These are phyloP conservation scores for Tretioscincus oriximinensis DNA, from an alignment of 2,113 vertebrate genomes.

Conservation along the genomic window DNA sequence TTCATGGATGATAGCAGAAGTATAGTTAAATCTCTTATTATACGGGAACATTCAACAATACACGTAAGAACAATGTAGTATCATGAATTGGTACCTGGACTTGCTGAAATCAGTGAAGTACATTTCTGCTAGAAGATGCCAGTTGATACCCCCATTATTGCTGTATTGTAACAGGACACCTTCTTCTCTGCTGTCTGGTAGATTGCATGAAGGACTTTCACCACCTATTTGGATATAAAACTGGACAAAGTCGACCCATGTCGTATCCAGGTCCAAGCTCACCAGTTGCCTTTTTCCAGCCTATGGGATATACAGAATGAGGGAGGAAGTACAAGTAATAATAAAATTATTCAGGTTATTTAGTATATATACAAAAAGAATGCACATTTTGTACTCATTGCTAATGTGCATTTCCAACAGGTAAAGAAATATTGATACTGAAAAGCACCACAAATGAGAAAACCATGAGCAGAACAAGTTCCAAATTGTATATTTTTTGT, in stretches of 20 bases:
- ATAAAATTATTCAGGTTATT: neutral
- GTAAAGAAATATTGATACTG: neutral
- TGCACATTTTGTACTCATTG: neutral
- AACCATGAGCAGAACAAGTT: neutral
- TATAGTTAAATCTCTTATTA: neutral
- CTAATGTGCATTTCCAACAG: neutral
- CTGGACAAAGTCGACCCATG: conserved; percentile 98
- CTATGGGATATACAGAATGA: conserved; percentile 63
- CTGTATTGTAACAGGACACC: conserved; percentile 94
- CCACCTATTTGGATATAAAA: conserved; percentile 97
- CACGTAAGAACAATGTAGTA: neutral
- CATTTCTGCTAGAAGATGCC: conserved; percentile 96
- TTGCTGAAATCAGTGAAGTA: conserved; percentile 98
- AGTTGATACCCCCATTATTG: conserved; percentile 93
- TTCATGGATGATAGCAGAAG: neutral
- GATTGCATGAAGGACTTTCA: conserved; percentile 88
- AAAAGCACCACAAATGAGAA: neutral
- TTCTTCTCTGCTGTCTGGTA: conserved; percentile 93
- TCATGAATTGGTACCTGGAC: conserved; percentile 75
- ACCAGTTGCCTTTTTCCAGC: conserved; percentile 91
- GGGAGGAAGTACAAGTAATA: neutral
- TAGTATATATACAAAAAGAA: neutral
- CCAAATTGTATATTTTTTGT: neutral
- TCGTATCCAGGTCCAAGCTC: conserved; percentile 95
- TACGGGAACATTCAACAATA: neutral